Conservation (phyloP, 2,888 invertebrate species). For the Drosophila sordidula region DNA sequence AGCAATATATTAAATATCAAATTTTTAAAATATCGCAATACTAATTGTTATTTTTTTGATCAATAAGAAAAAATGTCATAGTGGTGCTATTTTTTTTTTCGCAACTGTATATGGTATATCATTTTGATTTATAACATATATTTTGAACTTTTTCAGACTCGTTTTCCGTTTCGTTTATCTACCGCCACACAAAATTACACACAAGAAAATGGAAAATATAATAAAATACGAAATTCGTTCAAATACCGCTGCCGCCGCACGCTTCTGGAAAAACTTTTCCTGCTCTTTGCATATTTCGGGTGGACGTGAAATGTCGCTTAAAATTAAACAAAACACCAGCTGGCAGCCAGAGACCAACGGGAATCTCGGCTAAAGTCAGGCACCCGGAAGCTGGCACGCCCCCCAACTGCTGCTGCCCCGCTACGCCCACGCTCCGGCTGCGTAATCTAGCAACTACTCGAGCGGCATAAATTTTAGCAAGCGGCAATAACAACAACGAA, state of each 20-base stretch:
- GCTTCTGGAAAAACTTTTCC: slow-evolving; percentile 58
- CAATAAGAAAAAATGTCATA: too few species aligned
- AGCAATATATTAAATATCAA: too few species aligned
- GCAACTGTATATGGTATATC: background rate
- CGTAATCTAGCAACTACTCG: slow-evolving; percentile 73
- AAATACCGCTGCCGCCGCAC: slow-evolving; percentile 48
- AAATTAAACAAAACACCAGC: slow-evolving; percentile 72
- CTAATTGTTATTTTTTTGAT: too few species aligned
- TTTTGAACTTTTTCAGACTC: background rate
- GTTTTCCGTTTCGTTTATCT: slow-evolving; percentile 50
- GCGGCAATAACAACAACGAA: slow-evolving; percentile 27
- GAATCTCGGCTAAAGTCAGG: slow-evolving; percentile 67
- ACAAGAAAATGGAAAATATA: slow-evolving; percentile 17
- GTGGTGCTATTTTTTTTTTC: too few species aligned
- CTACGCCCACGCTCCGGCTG: slow-evolving; percentile 23
- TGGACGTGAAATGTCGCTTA: slow-evolving; percentile 65
- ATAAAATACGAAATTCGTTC: slow-evolving; percentile 55
- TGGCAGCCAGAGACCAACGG: slow-evolving; percentile 31
- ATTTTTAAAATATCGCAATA: too few species aligned
- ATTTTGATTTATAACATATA: background rate
- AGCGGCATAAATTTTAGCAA: slow-evolving; percentile 69
- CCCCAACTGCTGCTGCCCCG: background rate
- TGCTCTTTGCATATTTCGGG: slow-evolving; percentile 41
- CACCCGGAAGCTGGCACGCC: slow-evolving; percentile 58
- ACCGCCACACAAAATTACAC: slow-evolving; percentile 50